These are phyloP conservation scores for Carollia perspicillata DNA, from an alignment of 2,113 vertebrate species.

Conservation along the genomic window DNA sequence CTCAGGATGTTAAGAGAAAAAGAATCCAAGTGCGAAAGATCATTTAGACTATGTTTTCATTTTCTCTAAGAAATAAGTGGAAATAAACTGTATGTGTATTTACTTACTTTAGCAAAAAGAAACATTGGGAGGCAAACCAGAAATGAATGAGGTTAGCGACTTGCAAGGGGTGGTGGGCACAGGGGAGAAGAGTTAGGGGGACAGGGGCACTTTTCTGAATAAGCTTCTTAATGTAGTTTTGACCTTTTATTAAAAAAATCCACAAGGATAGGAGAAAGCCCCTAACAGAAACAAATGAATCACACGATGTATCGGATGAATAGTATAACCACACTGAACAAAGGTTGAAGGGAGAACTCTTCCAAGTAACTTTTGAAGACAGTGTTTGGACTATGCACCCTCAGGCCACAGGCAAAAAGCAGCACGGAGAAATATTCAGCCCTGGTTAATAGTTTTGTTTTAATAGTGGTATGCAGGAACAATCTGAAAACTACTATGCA, in stretches of 20 bases:
- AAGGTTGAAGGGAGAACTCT: neutral
- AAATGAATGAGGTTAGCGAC: neutral
- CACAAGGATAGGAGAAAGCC: neutral
- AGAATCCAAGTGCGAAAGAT: neutral
- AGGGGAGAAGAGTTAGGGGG: neutral
- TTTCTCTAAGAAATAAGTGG: conserved; percentile 17
- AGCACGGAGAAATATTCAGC: neutral
- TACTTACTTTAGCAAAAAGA: neutral
- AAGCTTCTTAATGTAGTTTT: neutral
- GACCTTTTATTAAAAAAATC: neutral
- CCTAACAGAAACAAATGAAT: neutral
- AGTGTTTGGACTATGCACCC: neutral
- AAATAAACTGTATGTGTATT: neutral
- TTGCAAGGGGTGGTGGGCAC: neutral
- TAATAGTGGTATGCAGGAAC: neutral
- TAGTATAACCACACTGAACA: neutral
- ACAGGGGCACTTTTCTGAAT: neutral
- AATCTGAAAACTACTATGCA: neutral
- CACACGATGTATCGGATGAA: neutral
- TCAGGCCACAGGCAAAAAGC: neutral
- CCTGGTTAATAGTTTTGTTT: neutral
- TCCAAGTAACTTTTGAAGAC: neutral
- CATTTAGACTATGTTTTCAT: neutral
- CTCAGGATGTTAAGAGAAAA: neutral
- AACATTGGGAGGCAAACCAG: neutral